Conservation (phyloP, 2,797 vertebrate species). For the Rhinogobio ventralis region DNA sequence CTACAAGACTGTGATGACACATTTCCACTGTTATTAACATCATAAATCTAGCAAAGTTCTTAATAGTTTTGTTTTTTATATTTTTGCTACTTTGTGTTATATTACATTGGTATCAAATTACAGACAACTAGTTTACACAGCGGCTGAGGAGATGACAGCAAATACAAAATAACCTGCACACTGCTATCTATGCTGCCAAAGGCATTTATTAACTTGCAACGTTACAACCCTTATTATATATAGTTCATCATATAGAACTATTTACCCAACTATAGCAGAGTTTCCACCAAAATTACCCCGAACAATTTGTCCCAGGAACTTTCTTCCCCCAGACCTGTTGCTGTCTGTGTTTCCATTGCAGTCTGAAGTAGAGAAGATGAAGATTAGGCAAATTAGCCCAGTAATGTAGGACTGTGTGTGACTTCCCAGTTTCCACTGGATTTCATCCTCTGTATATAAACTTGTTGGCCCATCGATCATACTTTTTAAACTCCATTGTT, state of each 20-base stretch:
- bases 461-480: no score
- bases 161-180: background rate
- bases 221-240: background rate
- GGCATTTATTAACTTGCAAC: background rate
- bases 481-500: no score
- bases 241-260: background rate
- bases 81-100: background rate
- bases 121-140: background rate
- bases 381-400: no score
- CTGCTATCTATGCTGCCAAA: background rate
- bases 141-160: background rate
- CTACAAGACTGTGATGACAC: background rate
- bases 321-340: no score
- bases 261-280: no score
- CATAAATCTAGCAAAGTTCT: background rate
- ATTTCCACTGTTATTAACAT: background rate
- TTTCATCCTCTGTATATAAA: no score
- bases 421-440: no score
- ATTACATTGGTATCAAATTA: background rate
- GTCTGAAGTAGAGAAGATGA: no score
- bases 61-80: background rate
- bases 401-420: no score
- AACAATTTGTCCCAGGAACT: no score
- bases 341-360: no score
- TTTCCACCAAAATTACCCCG: no score